A percentile compares a stretch with the other conserved stretches of the same genome.
phyloP scores from a whole-genome alignment of 2,113 vertebrate genomes.

The Gobiocypris rarus region DNA sequence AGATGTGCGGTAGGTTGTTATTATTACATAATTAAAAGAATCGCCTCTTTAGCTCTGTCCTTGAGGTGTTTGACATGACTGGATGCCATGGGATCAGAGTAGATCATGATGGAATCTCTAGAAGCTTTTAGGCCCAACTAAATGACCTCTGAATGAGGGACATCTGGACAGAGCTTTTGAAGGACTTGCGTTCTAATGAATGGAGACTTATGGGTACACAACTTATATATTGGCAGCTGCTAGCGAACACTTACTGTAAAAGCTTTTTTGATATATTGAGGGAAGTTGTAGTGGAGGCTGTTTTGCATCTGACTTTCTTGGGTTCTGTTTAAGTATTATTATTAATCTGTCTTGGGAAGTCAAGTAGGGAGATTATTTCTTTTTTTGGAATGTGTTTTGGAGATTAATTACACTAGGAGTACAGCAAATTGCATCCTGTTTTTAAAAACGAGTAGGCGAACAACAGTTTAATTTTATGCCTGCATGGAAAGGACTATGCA shows the following conservation, averaged over 20 bases:
- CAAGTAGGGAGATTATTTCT: neutral
- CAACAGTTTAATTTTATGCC: neutral
- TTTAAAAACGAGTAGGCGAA: neutral
- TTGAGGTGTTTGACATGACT: conserved; percentile 35
- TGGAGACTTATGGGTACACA: conserved; percentile 9
- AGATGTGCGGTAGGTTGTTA: neutral
- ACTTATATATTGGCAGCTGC: conserved; percentile 12
- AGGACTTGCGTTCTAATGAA: conserved; percentile 20
- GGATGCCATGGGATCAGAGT: conserved; percentile 23
- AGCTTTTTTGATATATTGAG: neutral
- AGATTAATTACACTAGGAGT: conserved; percentile 4
- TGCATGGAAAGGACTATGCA: neutral
- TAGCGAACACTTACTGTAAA: neutral
- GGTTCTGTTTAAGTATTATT: neutral
- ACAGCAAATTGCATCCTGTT: conserved; percentile 8
- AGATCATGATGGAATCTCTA: conserved; percentile 14
- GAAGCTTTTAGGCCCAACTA: conserved; percentile 10
- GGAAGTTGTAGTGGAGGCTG: neutral
- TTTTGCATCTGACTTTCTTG: neutral
- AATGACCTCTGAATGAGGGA: conserved; percentile 11
- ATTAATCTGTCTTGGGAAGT: conserved; percentile 8
- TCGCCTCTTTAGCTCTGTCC: conserved; percentile 25
- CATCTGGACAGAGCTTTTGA: conserved; percentile 4
- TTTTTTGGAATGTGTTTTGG: neutral
- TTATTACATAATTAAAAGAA: conserved; percentile 19